phyloP scores from a whole-genome alignment of 2,113 vertebrate genomes.

The Cichladusa arquata region DNA sequence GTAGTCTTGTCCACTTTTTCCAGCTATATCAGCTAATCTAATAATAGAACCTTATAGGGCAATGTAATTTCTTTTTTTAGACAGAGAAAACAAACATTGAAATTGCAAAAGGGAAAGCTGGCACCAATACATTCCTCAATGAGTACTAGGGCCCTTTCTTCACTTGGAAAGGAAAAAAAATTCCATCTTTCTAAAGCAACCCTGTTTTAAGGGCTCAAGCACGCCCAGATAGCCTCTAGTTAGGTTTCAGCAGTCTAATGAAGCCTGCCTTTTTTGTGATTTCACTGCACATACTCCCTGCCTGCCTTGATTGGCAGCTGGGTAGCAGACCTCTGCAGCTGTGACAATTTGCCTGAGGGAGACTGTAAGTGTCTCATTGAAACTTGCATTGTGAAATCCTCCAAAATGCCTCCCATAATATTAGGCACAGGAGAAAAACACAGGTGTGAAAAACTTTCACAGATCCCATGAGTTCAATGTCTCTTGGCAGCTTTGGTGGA shows the following conservation, averaged over 20 bases:
- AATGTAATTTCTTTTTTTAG: slow-evolving; percentile 33
- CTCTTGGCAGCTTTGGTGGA: slow-evolving; percentile 63
- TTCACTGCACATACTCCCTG: slow-evolving; percentile 59
- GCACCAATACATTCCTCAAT: neutral
- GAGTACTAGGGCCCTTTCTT: neutral
- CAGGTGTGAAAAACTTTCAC: slow-evolving; percentile 68
- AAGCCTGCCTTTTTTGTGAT: slow-evolving; percentile 56
- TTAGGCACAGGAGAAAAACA: slow-evolving; percentile 69
- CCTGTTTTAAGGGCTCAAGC: slow-evolving; percentile 9
- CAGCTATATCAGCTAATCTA: slow-evolving; percentile 50
- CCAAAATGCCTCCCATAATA: slow-evolving; percentile 67
- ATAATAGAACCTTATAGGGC: slow-evolving; percentile 9
- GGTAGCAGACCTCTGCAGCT: slow-evolving; percentile 69
- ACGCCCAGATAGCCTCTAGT: slow-evolving; percentile 24
- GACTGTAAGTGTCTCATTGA: slow-evolving; percentile 68
- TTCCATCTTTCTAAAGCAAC: neutral
- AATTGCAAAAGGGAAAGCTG: slow-evolving; percentile 38
- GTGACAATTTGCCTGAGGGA: slow-evolving; percentile 70
- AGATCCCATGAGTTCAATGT: slow-evolving; percentile 61
- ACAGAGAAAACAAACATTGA: slow-evolving; percentile 39
- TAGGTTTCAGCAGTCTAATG: slow-evolving; percentile 53
- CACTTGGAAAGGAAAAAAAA: neutral
- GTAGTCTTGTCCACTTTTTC: slow-evolving; percentile 38
- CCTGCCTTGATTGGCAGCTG: slow-evolving; percentile 68
- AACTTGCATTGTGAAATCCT: slow-evolving; percentile 66